Conservation (phyloP, 2,113 vertebrate species). For the Mobula birostris region DNA sequence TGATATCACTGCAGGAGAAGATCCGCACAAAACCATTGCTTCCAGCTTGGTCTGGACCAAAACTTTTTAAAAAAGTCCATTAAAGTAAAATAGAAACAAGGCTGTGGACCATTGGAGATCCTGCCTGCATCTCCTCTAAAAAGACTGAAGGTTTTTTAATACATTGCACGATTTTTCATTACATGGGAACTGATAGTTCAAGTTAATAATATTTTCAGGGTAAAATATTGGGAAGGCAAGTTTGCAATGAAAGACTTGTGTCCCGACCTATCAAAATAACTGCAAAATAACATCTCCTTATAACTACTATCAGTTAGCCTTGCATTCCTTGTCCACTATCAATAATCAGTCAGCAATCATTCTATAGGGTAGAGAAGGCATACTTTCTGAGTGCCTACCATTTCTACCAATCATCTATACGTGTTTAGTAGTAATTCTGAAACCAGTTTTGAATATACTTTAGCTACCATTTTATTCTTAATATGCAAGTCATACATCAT, state of each 20-base stretch:
- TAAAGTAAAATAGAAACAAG: neutral
- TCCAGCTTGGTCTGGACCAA: neutral
- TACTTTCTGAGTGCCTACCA: neutral
- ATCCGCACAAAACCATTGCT: neutral
- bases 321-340: neutral
- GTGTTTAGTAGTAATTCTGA: neutral
- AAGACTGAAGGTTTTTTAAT: too few relatives aligned
- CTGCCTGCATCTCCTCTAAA: neutral
- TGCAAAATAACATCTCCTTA: neutral
- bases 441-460: neutral
- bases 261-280: too few relatives aligned
- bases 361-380: neutral
- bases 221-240: too few relatives aligned
- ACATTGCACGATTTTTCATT: too few relatives aligned
- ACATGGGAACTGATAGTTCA: too few relatives aligned
- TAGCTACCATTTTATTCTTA: neutral
- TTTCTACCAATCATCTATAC: neutral
- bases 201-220: too few relatives aligned
- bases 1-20: slow-evolving; percentile 20
- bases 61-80: neutral
- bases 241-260: too few relatives aligned
- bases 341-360: neutral
- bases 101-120: neutral
- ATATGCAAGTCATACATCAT: slow-evolving; percentile 2
- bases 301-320: neutral